Conservation (phyloP, 2,888 invertebrate species). For the Masnerella sp. region DNA sequence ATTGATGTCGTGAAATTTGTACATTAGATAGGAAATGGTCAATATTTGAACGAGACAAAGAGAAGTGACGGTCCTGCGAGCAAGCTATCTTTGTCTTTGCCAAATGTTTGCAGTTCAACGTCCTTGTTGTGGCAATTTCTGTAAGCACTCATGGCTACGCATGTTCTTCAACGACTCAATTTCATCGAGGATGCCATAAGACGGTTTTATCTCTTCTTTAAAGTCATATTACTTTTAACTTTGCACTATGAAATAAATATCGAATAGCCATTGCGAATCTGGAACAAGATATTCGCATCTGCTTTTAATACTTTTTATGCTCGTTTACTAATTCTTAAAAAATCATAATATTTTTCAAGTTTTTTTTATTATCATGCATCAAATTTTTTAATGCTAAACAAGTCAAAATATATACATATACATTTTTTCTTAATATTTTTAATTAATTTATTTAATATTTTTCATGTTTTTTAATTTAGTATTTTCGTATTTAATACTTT, state of each 20-base stretch:
- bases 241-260: slow-evolving; percentile 31
- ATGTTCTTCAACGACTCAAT: slow-evolving; percentile 21
- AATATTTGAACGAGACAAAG: slow-evolving; percentile 23
- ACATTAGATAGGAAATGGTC: slow-evolving; percentile 6
- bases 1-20: neutral
- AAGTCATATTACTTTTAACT: slow-evolving; percentile 19
- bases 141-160: slow-evolving; percentile 1
- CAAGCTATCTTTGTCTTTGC: slow-evolving; percentile 9
- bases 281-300: slow-evolving; percentile 13
- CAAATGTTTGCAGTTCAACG: slow-evolving; percentile 31
- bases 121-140: slow-evolving; percentile 24
- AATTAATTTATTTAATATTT: too few species aligned
- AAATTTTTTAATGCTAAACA: too few species aligned
- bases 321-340: too few species aligned
- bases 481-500: too few species aligned
- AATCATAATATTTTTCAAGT: too few species aligned
- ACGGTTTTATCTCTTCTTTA: slow-evolving; percentile 30
- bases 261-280: slow-evolving; percentile 8
- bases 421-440: too few species aligned
- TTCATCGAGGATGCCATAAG: slow-evolving; percentile 14
- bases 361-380: too few species aligned
- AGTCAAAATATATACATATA: too few species aligned
- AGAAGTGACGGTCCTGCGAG: neutral
- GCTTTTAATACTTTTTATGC: too few species aligned
- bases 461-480: too few species aligned